These are phyloP conservation scores for Leptobrachium leishanense DNA, from an alignment of 2,113 vertebrate species.

Conservation along the genomic window DNA sequence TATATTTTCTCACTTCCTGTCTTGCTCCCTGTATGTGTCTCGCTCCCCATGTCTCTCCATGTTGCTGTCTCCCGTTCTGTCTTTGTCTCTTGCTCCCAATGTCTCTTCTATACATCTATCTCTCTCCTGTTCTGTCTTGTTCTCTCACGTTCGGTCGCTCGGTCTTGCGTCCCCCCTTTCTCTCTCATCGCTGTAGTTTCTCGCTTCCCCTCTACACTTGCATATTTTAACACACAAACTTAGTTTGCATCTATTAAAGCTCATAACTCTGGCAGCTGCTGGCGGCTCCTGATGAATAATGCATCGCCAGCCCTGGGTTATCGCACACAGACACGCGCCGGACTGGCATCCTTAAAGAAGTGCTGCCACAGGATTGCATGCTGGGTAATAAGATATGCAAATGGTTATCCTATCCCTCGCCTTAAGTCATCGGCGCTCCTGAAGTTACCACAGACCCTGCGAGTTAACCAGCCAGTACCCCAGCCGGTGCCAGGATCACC, in stretches of 20 bases:
- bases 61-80: background rate
- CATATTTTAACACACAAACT: constrained; percentile 49
- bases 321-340: constrained; percentile 62
- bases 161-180: no score
- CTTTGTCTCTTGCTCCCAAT: background rate
- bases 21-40: no score
- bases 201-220: background rate
- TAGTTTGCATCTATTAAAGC: constrained; percentile 65
- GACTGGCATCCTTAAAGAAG: constrained; percentile 58
- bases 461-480: no score
- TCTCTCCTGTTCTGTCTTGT: no score
- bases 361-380: background rate
- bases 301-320: constrained; percentile 59
- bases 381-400: constrained; percentile 53
- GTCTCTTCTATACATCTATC: no score
- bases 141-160: no score
- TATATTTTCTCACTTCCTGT: no score
- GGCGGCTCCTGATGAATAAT: constrained; percentile 62
- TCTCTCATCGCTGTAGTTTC: no score
- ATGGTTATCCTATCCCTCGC: background rate
- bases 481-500: no score
- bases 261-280: constrained; percentile 58
- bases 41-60: background rate
- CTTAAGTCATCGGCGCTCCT: background rate
- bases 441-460: no score